Evolutionary conservation across 2,797 vertebrate species (phyloP).

Genomic region (Muscicapa striata): DNA sequence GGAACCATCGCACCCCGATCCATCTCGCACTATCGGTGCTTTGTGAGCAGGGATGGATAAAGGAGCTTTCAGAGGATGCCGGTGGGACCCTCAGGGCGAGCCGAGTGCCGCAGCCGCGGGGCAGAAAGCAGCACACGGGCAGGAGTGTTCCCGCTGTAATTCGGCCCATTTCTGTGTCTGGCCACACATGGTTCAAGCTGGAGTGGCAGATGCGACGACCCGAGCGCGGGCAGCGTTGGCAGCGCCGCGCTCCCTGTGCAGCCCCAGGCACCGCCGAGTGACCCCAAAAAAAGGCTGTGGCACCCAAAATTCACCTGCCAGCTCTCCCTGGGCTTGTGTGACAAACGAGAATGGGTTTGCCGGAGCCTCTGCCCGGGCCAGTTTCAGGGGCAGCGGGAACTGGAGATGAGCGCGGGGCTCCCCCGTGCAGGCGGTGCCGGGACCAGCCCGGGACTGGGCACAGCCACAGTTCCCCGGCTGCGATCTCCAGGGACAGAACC

Average conservation of each 20-base stretch:
- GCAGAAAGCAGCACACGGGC: background rate
- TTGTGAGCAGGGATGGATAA: background rate
- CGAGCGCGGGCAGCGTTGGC: background rate
- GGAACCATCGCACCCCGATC: background rate
- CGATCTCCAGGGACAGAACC: background rate
- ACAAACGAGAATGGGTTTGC: no score
- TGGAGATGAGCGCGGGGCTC: background rate
- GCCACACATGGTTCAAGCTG: background rate
- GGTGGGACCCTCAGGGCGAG: background rate
- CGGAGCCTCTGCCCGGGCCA: no score
- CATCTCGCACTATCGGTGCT: background rate
- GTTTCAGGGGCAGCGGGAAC: background rate
- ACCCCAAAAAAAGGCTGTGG: background rate
- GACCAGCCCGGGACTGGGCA: background rate
- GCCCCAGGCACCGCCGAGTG: fast-evolving
- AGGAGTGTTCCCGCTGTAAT: background rate
- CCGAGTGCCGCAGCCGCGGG: fast-evolving
- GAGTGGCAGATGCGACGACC: background rate
- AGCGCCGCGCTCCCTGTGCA: fast-evolving
- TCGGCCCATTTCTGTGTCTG: background rate
- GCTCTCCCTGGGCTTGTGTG: no score
- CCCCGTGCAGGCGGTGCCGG: background rate
- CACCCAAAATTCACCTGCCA: background rate
- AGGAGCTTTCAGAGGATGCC: background rate
- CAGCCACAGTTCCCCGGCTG: background rate